These are phyloP conservation scores for Eilema caniola DNA, from an alignment of 2,888 invertebrate genomes.

Conservation along the genomic window DNA sequence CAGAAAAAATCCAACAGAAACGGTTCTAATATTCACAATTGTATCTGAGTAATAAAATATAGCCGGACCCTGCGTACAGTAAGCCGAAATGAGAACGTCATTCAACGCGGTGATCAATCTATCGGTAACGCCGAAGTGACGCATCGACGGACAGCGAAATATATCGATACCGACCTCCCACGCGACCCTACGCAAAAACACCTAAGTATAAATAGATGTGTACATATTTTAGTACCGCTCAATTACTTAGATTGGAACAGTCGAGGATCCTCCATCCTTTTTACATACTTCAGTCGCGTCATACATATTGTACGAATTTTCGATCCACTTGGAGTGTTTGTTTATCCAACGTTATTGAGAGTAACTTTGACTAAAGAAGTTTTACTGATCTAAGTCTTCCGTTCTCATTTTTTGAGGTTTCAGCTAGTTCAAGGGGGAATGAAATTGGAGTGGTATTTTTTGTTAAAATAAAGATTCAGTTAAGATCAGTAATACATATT, in stretches of 20 bases:
- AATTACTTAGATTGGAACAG: conserved; percentile 54
- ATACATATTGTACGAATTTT: conserved; percentile 45
- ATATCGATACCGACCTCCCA: conserved; percentile 69
- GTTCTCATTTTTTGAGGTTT: too few relatives aligned
- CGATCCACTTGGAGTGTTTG: conserved; percentile 26
- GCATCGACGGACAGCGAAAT: conserved; percentile 75
- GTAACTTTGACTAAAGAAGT: conserved; percentile 15
- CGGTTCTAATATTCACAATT: conserved; percentile 36
- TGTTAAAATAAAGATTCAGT: too few relatives aligned
- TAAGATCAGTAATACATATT: too few relatives aligned
- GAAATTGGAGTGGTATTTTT: too few relatives aligned
- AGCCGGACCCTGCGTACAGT: conserved; percentile 49
- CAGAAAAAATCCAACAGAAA: conserved; percentile 10
- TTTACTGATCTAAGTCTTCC: background rate
- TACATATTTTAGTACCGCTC: conserved; percentile 54
- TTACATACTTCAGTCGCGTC: conserved; percentile 40
- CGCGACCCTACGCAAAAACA: conserved; percentile 60
- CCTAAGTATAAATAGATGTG: conserved; percentile 51
- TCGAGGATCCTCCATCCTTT: conserved; percentile 43
- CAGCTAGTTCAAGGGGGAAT: too few relatives aligned
- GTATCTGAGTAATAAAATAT: conserved; percentile 44
- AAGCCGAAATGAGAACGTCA: conserved; percentile 71
- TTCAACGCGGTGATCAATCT: conserved; percentile 79
- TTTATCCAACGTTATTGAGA: conserved; percentile 32
- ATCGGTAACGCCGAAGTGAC: conserved; percentile 68